phyloP scores from a whole-genome alignment of 30 jellyfish, hydroid and myxozoan species.

The Hydractinia symbiolongicarpus region DNA sequence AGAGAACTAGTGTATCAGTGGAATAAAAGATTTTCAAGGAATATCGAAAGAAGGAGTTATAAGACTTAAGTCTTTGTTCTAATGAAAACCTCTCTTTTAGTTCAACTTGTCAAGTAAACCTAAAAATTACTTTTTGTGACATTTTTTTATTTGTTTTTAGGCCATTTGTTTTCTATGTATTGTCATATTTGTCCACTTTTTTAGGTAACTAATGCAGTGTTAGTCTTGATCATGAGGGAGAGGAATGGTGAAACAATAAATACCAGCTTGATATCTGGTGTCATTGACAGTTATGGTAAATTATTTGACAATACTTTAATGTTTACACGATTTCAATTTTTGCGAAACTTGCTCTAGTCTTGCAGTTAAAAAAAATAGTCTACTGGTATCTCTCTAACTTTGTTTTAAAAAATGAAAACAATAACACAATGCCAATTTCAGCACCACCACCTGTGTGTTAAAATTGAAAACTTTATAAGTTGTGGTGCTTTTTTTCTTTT shows the following conservation, averaged over 20 bases:
- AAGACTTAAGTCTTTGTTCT: too few relatives aligned
- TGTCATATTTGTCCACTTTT: not conserved
- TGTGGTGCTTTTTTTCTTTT: too few relatives aligned
- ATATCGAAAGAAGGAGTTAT: too few relatives aligned
- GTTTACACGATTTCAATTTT: not conserved
- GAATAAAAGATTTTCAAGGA: too few relatives aligned
- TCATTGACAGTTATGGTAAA: slow-evolving; percentile 93
- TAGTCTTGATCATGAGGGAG: slow-evolving; percentile 78
- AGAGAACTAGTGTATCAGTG: too few relatives aligned
- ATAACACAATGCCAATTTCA: too few relatives aligned
- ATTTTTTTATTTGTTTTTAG: not conserved
- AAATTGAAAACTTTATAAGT: too few relatives aligned
- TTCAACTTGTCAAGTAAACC: slow-evolving; percentile 40
- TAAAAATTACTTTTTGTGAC: slow-evolving; percentile 16
- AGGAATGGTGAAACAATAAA: slow-evolving; percentile 95
- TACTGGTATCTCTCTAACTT: too few relatives aligned
- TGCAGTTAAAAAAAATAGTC: too few relatives aligned
- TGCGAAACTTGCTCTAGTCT: too few relatives aligned
- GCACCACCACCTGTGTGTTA: too few relatives aligned
- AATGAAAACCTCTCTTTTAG: not conserved
- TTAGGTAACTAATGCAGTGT: slow-evolving; percentile 92
- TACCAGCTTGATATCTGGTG: slow-evolving; percentile 89
- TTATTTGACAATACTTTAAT: not conserved
- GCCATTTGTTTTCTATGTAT: not conserved
- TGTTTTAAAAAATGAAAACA: too few relatives aligned